Conservation (phyloP, 2,888 invertebrate genomes). For the Cheilosia variabilis region DNA sequence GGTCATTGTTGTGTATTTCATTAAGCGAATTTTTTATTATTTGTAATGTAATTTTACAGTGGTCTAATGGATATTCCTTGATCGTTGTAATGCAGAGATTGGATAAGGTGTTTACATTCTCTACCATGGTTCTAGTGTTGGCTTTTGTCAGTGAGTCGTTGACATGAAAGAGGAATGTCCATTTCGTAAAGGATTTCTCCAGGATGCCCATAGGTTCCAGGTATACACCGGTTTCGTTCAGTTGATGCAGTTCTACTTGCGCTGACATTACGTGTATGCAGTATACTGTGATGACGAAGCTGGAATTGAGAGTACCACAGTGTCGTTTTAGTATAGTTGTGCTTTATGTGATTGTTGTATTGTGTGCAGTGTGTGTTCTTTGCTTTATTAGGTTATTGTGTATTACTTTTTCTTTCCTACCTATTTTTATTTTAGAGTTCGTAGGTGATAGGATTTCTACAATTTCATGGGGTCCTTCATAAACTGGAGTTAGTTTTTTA, state of each 20-base stretch:
- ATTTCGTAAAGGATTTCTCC: neutral
- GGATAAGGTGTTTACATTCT: neutral
- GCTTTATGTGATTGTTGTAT: neutral
- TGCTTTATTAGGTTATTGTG: too few relatives aligned
- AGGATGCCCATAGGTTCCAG: neutral
- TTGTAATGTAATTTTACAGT: neutral
- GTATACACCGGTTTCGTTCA: neutral
- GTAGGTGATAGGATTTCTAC: too few relatives aligned
- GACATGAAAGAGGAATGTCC: neutral
- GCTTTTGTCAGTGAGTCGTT: conserved; percentile 3
- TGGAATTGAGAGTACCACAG: neutral
- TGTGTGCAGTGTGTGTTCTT: too few relatives aligned
- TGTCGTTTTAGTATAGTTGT: conserved; percentile 3
- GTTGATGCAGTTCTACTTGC: conserved; percentile 1
- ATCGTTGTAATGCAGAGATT: neutral
- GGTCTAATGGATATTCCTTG: neutral
- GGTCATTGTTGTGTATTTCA: conserved; percentile 5
- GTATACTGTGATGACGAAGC: neutral
- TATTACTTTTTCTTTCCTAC: too few relatives aligned
- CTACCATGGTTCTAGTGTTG: too few relatives aligned
- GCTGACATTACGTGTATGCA: neutral
- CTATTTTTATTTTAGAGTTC: too few relatives aligned
- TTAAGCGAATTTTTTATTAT: conserved; percentile 4
- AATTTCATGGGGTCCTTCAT: too few relatives aligned
- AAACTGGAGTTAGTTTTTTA: too few relatives aligned